Evolutionary conservation across 2,888 invertebrate genomes (phyloP).

Genomic region (Drepanosiphum platanoidis): DNA sequence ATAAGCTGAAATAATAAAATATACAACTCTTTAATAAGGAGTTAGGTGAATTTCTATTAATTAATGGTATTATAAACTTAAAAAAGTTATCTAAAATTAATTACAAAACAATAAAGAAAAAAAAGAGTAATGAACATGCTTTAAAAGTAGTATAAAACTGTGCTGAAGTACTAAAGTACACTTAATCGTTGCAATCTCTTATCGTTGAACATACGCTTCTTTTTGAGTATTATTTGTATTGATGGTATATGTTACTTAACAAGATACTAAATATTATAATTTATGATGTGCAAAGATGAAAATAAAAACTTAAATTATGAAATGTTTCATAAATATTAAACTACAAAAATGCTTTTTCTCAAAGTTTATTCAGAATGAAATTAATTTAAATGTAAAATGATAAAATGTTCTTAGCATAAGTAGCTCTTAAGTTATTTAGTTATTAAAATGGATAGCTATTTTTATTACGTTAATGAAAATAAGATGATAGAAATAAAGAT

Average conservation of each 20-base stretch:
- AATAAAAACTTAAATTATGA: no score
- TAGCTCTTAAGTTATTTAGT: no score
- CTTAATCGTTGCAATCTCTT: background rate
- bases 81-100: background rate
- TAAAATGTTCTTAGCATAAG: no score
- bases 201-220: background rate
- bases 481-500: no score
- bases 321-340: no score
- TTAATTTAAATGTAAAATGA: no score
- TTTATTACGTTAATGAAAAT: no score
- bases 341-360: no score
- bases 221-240: background rate
- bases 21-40: slow-evolving; percentile 64
- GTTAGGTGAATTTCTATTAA: background rate
- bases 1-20: slow-evolving; percentile 64
- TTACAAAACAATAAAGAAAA: background rate
- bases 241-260: background rate
- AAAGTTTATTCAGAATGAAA: no score
- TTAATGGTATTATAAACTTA: background rate
- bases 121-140: background rate
- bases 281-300: no score
- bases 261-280: background rate
- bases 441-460: no score
- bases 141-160: background rate
- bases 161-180: background rate